These are phyloP conservation scores for Antennarius striatus DNA, from an alignment of 2,113 vertebrate genomes.

Conservation along the genomic window DNA sequence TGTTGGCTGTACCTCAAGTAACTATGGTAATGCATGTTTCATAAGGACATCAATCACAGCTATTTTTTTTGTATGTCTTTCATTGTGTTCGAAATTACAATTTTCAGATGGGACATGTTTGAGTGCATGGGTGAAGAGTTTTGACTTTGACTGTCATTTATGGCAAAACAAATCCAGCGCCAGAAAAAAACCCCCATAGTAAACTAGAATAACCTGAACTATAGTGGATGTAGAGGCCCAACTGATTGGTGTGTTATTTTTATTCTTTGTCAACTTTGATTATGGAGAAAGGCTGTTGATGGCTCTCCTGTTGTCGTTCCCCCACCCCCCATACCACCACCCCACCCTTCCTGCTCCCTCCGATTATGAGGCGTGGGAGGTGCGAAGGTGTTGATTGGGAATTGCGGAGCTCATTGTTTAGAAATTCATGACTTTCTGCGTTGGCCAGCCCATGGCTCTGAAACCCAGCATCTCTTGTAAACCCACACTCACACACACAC, in stretches of 20 bases:
- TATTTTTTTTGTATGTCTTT: not conserved
- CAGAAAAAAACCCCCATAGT: constrained; percentile 7
- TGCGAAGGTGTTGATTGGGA: constrained; percentile 78
- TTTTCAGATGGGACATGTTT: not conserved
- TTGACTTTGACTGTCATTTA: too few relatives aligned
- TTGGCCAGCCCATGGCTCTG: constrained; percentile 58
- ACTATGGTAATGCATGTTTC: not conserved
- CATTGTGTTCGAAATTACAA: too few relatives aligned
- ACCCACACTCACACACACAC: constrained; percentile 9
- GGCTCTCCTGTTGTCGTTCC: constrained; percentile 30
- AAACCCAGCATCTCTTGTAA: not conserved
- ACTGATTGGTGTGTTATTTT: constrained; percentile 72
- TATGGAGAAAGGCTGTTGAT: constrained; percentile 61
- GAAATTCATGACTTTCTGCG: constrained; percentile 69
- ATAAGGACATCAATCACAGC: not conserved
- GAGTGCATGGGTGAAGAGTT: constrained; percentile 9
- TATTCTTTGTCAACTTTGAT: constrained; percentile 70
- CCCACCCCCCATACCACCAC: constrained; percentile 19
- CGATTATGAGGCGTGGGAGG: constrained; percentile 65
- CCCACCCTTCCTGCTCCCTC: constrained; percentile 8
- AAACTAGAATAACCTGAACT: constrained; percentile 52
- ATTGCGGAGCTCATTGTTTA: constrained; percentile 74
- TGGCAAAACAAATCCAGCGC: constrained; percentile 14
- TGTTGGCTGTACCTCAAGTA: not conserved
- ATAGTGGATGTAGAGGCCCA: constrained; percentile 42